These are phyloP conservation scores for Lithosia quadra DNA, from an alignment of 2,888 invertebrate species.

Conservation along the genomic window DNA sequence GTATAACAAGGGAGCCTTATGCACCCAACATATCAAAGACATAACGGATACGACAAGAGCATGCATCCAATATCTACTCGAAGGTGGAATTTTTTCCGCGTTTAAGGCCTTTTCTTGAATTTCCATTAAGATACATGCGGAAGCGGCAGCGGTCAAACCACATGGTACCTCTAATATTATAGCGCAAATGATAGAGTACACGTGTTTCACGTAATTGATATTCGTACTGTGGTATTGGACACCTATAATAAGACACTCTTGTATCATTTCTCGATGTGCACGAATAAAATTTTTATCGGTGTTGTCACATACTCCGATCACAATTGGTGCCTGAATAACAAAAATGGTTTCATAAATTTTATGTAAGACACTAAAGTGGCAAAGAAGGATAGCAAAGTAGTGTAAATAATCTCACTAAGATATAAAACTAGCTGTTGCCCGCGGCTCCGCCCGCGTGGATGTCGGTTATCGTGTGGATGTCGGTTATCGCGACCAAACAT, in stretches of 20 bases:
- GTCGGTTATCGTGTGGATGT: too few species aligned
- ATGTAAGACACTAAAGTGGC: not conserved
- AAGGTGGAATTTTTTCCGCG: slow-evolving; percentile 63
- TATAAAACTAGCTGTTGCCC: too few species aligned
- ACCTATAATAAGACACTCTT: slow-evolving; percentile 71
- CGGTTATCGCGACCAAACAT: too few species aligned
- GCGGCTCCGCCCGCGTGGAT: too few species aligned
- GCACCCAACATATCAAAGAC: slow-evolving; percentile 88
- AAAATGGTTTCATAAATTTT: not conserved
- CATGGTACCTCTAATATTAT: slow-evolving; percentile 88
- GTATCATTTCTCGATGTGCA: slow-evolving; percentile 79
- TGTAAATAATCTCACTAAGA: too few species aligned
- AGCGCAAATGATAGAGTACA: slow-evolving; percentile 85
- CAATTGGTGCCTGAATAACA: slow-evolving; percentile 70
- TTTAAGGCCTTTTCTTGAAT: slow-evolving; percentile 86
- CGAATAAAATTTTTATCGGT: slow-evolving; percentile 85
- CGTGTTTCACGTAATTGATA: slow-evolving; percentile 83
- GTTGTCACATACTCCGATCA: slow-evolving; percentile 66
- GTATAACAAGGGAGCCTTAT: slow-evolving; percentile 86
- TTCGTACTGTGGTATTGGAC: slow-evolving; percentile 76
- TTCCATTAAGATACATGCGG: slow-evolving; percentile 87
- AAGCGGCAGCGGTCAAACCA: slow-evolving; percentile 87
- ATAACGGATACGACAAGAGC: slow-evolving; percentile 87
- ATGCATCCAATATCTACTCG: slow-evolving; percentile 85
- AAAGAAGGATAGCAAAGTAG: not conserved